Evolutionary conservation across 2,797 vertebrate genomes (phyloP).

Genomic region (Caiman crocodilus): DNA sequence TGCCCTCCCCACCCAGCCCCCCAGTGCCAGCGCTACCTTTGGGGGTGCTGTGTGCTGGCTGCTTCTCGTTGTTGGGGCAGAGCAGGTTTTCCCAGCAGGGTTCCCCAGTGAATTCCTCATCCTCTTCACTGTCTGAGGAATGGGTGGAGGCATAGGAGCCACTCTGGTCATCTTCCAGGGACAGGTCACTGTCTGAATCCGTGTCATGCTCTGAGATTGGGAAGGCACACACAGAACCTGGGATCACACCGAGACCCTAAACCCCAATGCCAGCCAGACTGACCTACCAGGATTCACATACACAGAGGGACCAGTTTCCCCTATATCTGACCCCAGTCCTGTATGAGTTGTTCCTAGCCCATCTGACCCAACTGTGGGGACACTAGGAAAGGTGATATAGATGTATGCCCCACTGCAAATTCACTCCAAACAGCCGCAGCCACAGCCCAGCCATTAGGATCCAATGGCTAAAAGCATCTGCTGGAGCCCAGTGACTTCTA

Average conservation of each 20-base stretch:
- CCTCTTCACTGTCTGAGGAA: constrained; percentile 94
- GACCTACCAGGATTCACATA: no score
- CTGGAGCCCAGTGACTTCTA: no score
- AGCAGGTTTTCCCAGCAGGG: constrained; percentile 91
- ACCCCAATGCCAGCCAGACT: neutral
- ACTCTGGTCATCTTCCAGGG: constrained; percentile 93
- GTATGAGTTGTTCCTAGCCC: no score
- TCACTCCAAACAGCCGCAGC: no score
- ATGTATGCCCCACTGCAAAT: no score
- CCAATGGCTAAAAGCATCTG: no score
- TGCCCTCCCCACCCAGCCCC: neutral
- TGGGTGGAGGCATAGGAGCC: constrained; percentile 93
- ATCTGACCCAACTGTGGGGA: no score
- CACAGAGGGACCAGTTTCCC: neutral
- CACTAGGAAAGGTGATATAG: no score
- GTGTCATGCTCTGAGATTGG: constrained; percentile 86
- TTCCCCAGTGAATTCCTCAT: constrained; percentile 85
- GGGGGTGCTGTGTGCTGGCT: constrained; percentile 76
- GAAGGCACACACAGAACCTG: neutral
- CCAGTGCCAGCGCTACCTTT: constrained; percentile 76
- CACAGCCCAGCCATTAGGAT: no score
- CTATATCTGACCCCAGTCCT: neutral
- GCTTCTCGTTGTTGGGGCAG: constrained; percentile 81
- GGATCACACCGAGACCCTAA: neutral
- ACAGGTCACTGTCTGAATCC: constrained; percentile 95